Base-by-base conservation (phyloP, 2,888 invertebrate species). In the Amphipyra berbera region DNA sequence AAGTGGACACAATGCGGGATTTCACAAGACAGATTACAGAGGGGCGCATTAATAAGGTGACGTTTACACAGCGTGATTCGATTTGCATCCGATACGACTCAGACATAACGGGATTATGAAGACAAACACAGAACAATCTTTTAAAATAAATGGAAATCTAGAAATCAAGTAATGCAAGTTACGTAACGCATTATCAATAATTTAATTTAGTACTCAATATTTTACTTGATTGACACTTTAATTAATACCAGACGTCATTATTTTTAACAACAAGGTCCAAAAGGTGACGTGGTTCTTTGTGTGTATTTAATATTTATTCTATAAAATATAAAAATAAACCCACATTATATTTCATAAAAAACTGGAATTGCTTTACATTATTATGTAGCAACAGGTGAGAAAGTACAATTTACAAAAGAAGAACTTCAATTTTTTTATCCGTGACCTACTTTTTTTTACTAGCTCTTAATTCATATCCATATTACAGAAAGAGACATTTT, bases 1-100 rank as follows among this genome's bases (percentile, higher is more conserved):
- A 90, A 93, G 90, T 91, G 89, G 89, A 90, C 90, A 91, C 90
- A 92, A 92, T 90, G 89, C 88, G 79, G 88, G 87, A 89, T 92
- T 90, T 90, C 90, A 91, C 90, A 90, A 91, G 93, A 93, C 93
- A 93, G 91, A 92, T 92, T 92, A 94, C 93, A 92, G 88, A 86
- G 88, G 81, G 78, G 78, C 83, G 92, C 89, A 91, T 93, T 92
- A 91, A 91, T 92, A 89, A 85, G 88, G 76, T 70, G 81, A 73
- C 76, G 33, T 90, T 94, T 93, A 91, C 60, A 86, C 44, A 30
- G 6, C 9, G 9, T 41, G 78, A 62, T 65, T 74, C 88, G 87
- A 85, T 73, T 62, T 59, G 58, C 63, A 57, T 54, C 42, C 53
- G 62, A 73, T 46, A 76, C 73, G 77, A 76, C n/a, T 57, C 4